phyloP scores from a whole-genome alignment of 2,113 vertebrate genomes.

The Sorex araneus region DNA sequence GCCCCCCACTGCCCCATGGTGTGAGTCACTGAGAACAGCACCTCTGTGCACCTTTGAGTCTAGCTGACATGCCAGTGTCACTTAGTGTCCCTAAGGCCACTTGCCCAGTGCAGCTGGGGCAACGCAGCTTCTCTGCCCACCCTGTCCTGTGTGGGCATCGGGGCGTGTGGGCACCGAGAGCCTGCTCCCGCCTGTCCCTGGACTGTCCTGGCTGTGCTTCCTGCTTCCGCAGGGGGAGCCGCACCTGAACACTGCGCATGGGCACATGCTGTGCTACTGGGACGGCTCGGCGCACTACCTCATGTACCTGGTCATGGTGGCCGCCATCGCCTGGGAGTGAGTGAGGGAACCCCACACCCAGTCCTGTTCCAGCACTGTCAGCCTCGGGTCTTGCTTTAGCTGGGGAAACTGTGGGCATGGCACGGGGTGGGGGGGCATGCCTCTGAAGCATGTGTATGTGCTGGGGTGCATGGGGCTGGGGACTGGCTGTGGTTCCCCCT shows the following conservation, averaged over 20 bases:
- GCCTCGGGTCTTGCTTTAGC: neutral
- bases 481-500: no score
- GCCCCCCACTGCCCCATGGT: neutral
- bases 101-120: no score
- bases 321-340: slow-evolving; percentile 98
- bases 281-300: slow-evolving; percentile 97
- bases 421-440: no score
- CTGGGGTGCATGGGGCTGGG: no score
- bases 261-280: slow-evolving; percentile 97
- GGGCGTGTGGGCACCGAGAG: neutral
- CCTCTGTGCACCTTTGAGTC: no score
- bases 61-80: neutral
- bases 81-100: neutral
- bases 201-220: neutral
- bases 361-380: neutral
- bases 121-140: neutral
- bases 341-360: slow-evolving; percentile 66
- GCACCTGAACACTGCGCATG: slow-evolving; percentile 95
- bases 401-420: no score
- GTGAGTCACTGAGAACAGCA: no score
- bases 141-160: no score
- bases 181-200: neutral
- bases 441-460: no score
- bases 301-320: slow-evolving; percentile 97
- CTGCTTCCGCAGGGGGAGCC: slow-evolving; percentile 90